These are phyloP conservation scores for Glyphotaelius pellucidus DNA, from an alignment of 2,888 invertebrate species.

Conservation along the genomic window DNA sequence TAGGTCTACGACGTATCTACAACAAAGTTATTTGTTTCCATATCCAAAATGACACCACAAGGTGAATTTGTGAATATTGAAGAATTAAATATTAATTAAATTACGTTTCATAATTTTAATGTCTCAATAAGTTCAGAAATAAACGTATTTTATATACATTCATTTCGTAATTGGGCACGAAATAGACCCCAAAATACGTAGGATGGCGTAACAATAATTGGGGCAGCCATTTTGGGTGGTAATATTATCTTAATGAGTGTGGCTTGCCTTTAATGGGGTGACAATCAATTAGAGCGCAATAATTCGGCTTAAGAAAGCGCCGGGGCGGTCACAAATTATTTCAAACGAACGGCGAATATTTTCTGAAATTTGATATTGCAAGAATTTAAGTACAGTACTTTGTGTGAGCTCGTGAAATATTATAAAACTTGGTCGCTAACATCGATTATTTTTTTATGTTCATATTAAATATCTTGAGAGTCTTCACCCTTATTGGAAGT, in stretches of 20 bases:
- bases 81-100: too few relatives aligned
- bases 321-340: neutral
- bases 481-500: neutral
- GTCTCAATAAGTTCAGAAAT: neutral
- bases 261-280: neutral
- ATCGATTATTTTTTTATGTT: neutral
- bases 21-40: too few relatives aligned
- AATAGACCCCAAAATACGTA: neutral
- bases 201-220: neutral
- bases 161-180: neutral
- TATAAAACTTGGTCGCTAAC: neutral
- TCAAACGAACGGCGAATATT: neutral
- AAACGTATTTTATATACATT: neutral
- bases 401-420: neutral
- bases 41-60: too few relatives aligned
- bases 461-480: neutral
- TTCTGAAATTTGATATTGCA: neutral
- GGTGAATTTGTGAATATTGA: too few relatives aligned
- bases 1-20: too few relatives aligned
- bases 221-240: neutral
- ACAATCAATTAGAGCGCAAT: constrained; percentile 10
- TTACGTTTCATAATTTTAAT: neutral
- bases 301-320: constrained; percentile 10
- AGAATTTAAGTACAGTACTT: neutral
- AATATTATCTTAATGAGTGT: constrained; percentile 11